A percentile compares a stretch with the other conserved stretches of the same genome.
Conservation (phyloP, 2,888 invertebrate species). For the Hydrotaea cyrtoneurina region DNA sequence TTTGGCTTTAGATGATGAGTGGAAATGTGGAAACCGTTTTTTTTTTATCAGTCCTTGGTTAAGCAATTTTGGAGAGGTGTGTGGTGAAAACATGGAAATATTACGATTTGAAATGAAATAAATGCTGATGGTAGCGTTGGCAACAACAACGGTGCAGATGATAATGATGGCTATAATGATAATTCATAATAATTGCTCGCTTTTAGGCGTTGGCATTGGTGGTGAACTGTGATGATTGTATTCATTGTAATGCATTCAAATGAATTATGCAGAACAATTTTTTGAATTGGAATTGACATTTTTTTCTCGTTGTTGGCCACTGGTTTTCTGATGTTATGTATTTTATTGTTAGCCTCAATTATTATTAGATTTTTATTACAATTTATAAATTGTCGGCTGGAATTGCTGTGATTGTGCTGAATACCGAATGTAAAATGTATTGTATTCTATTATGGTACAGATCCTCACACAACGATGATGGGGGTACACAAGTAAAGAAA, state of each 20-base stretch:
- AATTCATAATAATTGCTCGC: conserved; percentile 58
- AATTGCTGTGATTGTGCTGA: neutral
- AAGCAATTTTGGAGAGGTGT: neutral
- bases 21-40: conserved; percentile 9
- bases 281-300: neutral
- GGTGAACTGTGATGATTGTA: conserved; percentile 58
- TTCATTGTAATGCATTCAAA: conserved; percentile 47
- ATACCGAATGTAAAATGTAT: neutral
- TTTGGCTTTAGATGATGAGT: conserved; percentile 51
- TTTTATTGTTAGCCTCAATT: neutral
- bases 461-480: too few relatives aligned
- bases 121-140: conserved; percentile 23
- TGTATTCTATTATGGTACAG: too few relatives aligned
- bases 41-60: neutral
- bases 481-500: too few relatives aligned
- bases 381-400: neutral
- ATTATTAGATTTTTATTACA: conserved; percentile 2
- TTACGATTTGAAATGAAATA: conserved; percentile 55
- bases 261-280: conserved; percentile 42
- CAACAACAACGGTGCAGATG: neutral
- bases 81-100: conserved; percentile 26
- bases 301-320: neutral
- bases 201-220: conserved; percentile 47
- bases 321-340: neutral
- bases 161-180: conserved; percentile 37